A percentile compares a stretch with the other conserved stretches of the same genome.
phyloP scores from a whole-genome alignment of 2,888 invertebrate species.

The Chymomyza caudatula region DNA sequence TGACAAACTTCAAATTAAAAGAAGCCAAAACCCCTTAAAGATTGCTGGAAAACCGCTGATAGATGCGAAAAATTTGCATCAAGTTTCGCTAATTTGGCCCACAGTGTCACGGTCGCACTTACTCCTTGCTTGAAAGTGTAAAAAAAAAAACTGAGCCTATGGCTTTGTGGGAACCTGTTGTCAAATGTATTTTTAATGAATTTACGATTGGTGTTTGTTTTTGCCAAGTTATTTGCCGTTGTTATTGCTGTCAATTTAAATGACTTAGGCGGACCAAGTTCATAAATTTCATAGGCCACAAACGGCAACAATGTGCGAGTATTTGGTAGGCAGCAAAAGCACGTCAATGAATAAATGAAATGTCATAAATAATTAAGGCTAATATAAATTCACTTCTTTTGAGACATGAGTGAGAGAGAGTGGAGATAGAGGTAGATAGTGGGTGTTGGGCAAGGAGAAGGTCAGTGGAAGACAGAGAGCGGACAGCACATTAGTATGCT shows the following conservation, averaged over 20 bases:
- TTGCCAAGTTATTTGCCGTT: conserved; percentile 7
- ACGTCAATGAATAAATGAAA: conserved; percentile 44
- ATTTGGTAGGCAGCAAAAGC: neutral
- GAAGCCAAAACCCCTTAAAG: too few relatives aligned
- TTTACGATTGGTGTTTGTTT: conserved; percentile 44
- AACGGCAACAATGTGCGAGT: conserved; percentile 26
- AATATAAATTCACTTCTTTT: neutral
- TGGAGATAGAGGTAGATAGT: too few relatives aligned
- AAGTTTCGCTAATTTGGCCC: neutral
- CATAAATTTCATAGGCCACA: conserved; percentile 39
- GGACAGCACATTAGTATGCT: neutral
- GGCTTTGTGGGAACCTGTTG: conserved; percentile 10
- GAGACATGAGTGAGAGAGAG: neutral
- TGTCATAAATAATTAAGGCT: conserved; percentile 34
- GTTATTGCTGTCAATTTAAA: conserved; percentile 49
- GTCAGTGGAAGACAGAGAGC: too few relatives aligned
- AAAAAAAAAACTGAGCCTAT: neutral
- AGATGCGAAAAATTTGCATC: too few relatives aligned
- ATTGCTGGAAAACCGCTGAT: too few relatives aligned
- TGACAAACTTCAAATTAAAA: too few relatives aligned
- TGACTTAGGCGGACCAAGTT: conserved; percentile 32
- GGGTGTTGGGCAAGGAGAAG: too few relatives aligned
- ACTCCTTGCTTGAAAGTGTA: neutral
- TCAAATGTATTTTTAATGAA: conserved; percentile 56
- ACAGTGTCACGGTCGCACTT: neutral